Base-by-base conservation (phyloP, 1,140 invertebrate species). In the Lepidurus apus region DNA sequence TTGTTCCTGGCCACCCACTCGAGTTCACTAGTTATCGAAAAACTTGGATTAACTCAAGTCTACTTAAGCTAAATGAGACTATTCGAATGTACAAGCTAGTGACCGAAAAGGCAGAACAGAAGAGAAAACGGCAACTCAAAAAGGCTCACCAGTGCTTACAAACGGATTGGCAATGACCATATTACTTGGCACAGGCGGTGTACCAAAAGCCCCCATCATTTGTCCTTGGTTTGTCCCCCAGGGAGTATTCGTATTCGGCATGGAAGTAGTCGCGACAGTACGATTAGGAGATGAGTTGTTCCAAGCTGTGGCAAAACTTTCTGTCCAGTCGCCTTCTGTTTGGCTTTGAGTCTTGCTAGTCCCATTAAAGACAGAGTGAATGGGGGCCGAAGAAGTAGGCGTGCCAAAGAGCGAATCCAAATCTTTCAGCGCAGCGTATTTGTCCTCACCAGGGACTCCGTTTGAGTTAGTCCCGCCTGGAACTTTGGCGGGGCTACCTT, bases 361-460 rank as follows among this genome's bases (percentile, higher is more conserved):
- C 6, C 53, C 53, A 21, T 65, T 65, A 21, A 65, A 65, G 7
- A 65, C 53, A n/a, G 53, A 65, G 17, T 65, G 53, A 65, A 65
- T 17, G 6, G 53, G 53, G 13, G 53, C 53, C 17, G 53, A 65
- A 7, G 53, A 17, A 13, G 53, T 65, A 21, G 53, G 78, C 34
- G 73, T 79, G 24, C 65, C 90, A 87, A 91, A 91, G 78, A 90
- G 81, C 42, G 85, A 88, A 83, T 94, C 93, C 74, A 94, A 86
- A 85, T 94, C 92, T 85, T 93, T 93, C 1, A 94, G 87, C 24
- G 93, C 92, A 74, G 93, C 92, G 84, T 94, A 94, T 81, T 91
- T 88, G 85, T 94, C 93, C 85, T 91, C 91, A 7, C 73, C 17
- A 47, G 79, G 79, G 21, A 42, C 78, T 17, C 34, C 21, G 26